phyloP scores from a whole-genome alignment of 1,140 invertebrate species.

The Aculops lycopersici region DNA sequence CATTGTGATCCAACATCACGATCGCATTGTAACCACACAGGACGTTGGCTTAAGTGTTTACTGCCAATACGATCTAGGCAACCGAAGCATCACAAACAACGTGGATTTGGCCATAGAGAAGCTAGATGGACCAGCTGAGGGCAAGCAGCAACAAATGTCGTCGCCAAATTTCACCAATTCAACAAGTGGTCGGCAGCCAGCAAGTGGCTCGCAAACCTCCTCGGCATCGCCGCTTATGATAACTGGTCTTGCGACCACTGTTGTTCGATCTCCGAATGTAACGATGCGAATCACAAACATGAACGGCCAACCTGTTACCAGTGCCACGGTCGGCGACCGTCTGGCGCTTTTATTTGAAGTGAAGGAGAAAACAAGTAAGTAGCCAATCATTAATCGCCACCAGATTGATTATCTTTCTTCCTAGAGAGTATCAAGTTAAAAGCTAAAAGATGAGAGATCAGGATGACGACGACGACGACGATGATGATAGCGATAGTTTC shows the following conservation, averaged over 20 bases:
- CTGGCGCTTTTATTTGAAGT: conserved; percentile 65
- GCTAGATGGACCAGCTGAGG: conserved; percentile 6
- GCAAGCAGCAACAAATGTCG: not conserved
- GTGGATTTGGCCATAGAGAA: conserved; percentile 13
- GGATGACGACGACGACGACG: conserved; percentile 16
- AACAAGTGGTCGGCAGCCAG: conserved; percentile 11
- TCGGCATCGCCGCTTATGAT: not conserved
- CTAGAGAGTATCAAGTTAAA: too few relatives aligned
- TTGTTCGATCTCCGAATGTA: conserved; percentile 67
- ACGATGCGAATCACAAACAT: conserved; percentile 50
- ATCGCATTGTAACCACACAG: conserved; percentile 66
- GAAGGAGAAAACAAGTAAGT: conserved; percentile 34
- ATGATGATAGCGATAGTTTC: conserved; percentile 22
- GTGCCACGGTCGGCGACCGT: conserved; percentile 22
- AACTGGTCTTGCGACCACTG: conserved; percentile 12
- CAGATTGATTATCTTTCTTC: too few relatives aligned
- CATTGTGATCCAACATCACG: conserved; percentile 68
- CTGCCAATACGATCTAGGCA: conserved; percentile 66
- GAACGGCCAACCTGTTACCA: conserved; percentile 17
- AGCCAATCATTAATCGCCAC: conserved; percentile 44
- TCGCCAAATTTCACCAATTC: not conserved
- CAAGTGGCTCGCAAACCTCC: conserved; percentile 4
- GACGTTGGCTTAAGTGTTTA: conserved; percentile 63
- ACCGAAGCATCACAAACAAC: conserved; percentile 60
- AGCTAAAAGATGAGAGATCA: conserved; percentile 46